Base-by-base conservation (phyloP, 1,140 invertebrate genomes). In the Macrotrachela quadricornifera region DNA sequence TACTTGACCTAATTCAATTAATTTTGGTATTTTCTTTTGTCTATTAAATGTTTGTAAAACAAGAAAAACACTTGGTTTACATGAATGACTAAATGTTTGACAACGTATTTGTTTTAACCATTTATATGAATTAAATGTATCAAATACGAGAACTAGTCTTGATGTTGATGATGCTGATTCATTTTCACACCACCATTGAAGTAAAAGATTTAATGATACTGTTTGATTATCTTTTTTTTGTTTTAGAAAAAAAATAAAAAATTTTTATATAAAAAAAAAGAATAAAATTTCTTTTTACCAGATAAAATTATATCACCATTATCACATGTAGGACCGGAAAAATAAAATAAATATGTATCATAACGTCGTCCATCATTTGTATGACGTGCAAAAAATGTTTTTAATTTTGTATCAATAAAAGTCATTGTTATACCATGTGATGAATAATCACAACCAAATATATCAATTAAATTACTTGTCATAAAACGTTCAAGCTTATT, bases 341-440 rank as follows among this genome's bases (percentile, higher is more conserved):
- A 68, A 43, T 65, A 68, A 37, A 67, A 43, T 0, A 68, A 30
- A 54, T 68, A 68, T 1, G 64, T 67, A 49, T 68, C 66, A 59
- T 60, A 68, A 41, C 61, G 51, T 17, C 62, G 64, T 4, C 66
- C 66, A 57, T 67, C 63, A n/a, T 48, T 30, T 9, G 63, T 66
- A 16, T 56, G 49, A 13, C 59, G 57, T 13, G 61, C 59, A 57
- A 68, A 66, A 51, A 68, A 68, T 18, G 61, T 55, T 16, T 56
- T 61, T 13, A 66, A 55, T 53, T 67, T 67, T 10, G 59, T 59
- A 48, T 62, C 54, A 10, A 68, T 46, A 40, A 58, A 60, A 1
- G 64, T 63, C 16, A 57, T 46, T 30, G 61, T 54, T 1, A 67
- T 49, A 6, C 65, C 64, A 55, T 61, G 64, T 11, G 63, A 63